These are phyloP conservation scores for Telmatherina bonti DNA, from an alignment of 2,797 vertebrate species.

Conservation along the genomic window DNA sequence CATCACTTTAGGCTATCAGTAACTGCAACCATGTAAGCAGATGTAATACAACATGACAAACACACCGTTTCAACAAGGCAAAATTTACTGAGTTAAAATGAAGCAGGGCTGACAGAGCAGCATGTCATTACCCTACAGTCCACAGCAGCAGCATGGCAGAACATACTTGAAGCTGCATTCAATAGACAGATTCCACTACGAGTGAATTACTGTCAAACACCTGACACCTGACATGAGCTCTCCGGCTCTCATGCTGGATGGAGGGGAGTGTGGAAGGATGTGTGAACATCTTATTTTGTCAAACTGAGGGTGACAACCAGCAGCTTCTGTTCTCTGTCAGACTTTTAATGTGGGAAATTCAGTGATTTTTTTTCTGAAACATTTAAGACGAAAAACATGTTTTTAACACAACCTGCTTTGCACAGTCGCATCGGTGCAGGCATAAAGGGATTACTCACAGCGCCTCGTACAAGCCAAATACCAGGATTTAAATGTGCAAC, in stretches of 20 bases:
- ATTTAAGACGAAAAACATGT: neutral
- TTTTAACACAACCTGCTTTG: slow-evolving; percentile 9
- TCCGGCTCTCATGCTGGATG: slow-evolving; percentile 29
- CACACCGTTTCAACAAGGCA: slow-evolving; percentile 28
- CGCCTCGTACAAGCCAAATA: slow-evolving; percentile 1
- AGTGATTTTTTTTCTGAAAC: neutral
- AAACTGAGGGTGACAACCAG: slow-evolving; percentile 13
- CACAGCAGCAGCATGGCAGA: slow-evolving; percentile 19
- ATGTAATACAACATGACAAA: slow-evolving; percentile 45
- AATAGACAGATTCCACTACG: slow-evolving; percentile 17
- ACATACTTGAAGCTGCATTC: slow-evolving; percentile 28
- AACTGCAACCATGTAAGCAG: slow-evolving; percentile 36
- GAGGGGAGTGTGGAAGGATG: slow-evolving; percentile 11
- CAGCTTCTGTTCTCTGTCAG: slow-evolving; percentile 8
- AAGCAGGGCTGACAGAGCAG: slow-evolving; percentile 15
- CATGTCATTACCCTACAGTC: slow-evolving; percentile 34
- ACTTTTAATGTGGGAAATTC: neutral
- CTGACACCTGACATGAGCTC: slow-evolving; percentile 36
- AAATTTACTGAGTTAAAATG: slow-evolving; percentile 18
- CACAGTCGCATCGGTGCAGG: neutral
- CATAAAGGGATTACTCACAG: neutral
- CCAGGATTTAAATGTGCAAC: slow-evolving; percentile 3
- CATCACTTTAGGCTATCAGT: slow-evolving; percentile 38
- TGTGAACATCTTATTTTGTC: slow-evolving; percentile 24
- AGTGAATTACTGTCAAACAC: slow-evolving; percentile 45